A percentile compares a stretch with the other conserved stretches of the same genome.
Evolutionary conservation across 2,113 vertebrate genomes (phyloP).

Genomic region (Lepisosteus oculatus): DNA sequence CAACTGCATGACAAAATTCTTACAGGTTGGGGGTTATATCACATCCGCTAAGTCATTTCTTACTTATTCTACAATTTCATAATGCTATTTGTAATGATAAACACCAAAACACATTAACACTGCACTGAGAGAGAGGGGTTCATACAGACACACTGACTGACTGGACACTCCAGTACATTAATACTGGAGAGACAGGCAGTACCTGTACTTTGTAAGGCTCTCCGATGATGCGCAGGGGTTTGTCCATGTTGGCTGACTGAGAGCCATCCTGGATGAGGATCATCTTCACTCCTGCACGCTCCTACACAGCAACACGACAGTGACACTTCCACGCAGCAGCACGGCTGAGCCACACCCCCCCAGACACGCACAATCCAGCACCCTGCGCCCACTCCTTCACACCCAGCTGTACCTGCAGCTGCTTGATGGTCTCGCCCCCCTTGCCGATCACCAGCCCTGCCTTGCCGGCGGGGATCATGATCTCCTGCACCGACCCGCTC

Average conservation of each 20-base stretch:
- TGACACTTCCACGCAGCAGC: background rate
- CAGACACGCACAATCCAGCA: conserved; percentile 40
- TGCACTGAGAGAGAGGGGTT: background rate
- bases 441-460: conserved; percentile 88
- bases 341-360: too few relatives aligned
- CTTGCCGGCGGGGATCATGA: conserved; percentile 89
- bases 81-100: too few relatives aligned
- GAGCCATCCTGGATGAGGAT: conserved; percentile 89
- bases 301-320: conserved; percentile 52
- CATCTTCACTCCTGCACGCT: conserved; percentile 91
- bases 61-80: too few relatives aligned
- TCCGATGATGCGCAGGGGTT: conserved; percentile 86
- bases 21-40: too few relatives aligned
- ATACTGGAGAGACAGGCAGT: background rate
- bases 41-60: too few relatives aligned
- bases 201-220: conserved; percentile 94
- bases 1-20: too few relatives aligned
- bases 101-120: background rate
- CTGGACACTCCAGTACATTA: background rate
- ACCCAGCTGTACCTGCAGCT: conserved; percentile 73
- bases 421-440: conserved; percentile 91
- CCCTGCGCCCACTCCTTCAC: too few relatives aligned
- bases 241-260: conserved; percentile 85
- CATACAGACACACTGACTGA: background rate
- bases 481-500: conserved; percentile 83